These are phyloP conservation scores for Synergus laeviventris DNA, from an alignment of 2,888 invertebrate genomes.

Conservation along the genomic window DNA sequence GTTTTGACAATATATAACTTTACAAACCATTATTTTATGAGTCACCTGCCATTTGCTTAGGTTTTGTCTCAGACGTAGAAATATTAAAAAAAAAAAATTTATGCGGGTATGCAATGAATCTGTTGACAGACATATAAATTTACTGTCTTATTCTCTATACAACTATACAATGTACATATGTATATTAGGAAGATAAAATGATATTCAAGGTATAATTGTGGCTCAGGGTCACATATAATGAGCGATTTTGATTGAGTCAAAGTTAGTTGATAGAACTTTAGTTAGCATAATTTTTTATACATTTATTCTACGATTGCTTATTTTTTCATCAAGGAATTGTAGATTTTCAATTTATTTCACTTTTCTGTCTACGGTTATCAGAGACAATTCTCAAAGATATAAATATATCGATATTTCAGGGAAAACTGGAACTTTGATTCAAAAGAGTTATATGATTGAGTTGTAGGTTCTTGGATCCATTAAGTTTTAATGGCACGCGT, in stretches of 20 bases:
- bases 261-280: not conserved
- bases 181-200: constrained; percentile 33
- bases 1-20: constrained; percentile 8
- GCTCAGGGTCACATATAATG: constrained; percentile 28
- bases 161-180: not conserved
- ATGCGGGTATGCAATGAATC: constrained; percentile 39
- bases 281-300: not conserved
- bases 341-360: too few species aligned
- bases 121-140: not conserved
- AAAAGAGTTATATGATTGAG: constrained; percentile 27
- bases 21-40: constrained; percentile 14
- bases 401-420: not conserved
- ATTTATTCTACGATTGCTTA: not conserved
- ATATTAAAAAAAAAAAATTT: constrained; percentile 32
- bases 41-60: constrained; percentile 23
- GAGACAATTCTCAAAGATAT: too few species aligned
- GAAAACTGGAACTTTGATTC: not conserved
- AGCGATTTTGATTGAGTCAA: constrained; percentile 10
- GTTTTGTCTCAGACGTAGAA: not conserved
- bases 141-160: constrained; percentile 1
- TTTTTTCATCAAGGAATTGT: not conserved
- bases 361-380: not conserved
- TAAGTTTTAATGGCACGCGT: constrained; percentile 2
- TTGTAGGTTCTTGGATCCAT: not conserved
- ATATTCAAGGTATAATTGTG: constrained; percentile 28